Percentiles rank a stretch among this genome's conserved stretches.
phyloP scores from a whole-genome alignment of 2,113 vertebrate genomes.

The Sminthopsis crassicaudata region DNA sequence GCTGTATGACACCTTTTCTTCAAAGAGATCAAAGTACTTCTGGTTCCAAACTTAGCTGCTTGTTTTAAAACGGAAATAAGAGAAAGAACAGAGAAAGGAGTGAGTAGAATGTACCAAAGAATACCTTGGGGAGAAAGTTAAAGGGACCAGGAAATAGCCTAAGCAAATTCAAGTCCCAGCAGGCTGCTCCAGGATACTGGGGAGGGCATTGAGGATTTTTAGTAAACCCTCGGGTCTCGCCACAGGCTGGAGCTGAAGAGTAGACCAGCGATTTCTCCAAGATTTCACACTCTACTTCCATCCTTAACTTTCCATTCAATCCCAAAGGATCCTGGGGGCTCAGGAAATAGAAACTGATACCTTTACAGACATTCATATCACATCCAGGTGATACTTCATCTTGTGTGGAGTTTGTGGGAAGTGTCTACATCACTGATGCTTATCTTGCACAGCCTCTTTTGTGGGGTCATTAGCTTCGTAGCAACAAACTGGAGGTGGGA shows the following conservation, averaged over 20 bases:
- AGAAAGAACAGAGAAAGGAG: background rate
- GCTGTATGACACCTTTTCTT: background rate
- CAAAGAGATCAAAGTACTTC: background rate
- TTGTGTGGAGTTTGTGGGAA: background rate
- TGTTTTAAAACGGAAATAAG: background rate
- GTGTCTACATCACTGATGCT: background rate
- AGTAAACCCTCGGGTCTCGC: background rate
- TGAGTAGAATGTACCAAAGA: background rate
- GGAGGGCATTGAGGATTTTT: background rate
- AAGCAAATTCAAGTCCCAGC: background rate
- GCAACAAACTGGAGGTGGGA: background rate
- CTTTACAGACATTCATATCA: background rate
- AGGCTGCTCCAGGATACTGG: background rate
- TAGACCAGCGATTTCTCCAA: background rate
- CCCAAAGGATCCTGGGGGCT: background rate
- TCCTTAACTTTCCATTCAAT: background rate
- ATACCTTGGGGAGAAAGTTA: background rate
- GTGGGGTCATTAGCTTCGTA: background rate
- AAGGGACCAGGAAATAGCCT: background rate
- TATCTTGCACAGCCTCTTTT: background rate
- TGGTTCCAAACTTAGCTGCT: background rate
- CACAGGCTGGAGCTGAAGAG: background rate
- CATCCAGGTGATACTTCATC: background rate
- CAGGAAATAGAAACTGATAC: background rate
- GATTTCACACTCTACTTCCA: background rate